Conservation (phyloP, 2,797 vertebrate species). For the Prionace glauca region DNA sequence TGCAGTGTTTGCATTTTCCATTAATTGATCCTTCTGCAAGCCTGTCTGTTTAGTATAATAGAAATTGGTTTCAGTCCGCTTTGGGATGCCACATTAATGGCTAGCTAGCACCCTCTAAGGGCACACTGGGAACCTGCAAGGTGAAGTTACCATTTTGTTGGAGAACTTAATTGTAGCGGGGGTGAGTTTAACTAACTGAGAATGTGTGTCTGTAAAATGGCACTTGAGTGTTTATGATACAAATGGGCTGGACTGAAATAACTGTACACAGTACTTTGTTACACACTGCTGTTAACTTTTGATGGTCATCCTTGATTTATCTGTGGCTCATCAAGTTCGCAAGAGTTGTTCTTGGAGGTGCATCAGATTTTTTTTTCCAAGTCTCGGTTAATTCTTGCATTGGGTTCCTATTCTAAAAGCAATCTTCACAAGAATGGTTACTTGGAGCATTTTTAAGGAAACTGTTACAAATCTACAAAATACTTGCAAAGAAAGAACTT, state of each 20-base stretch:
- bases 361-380: not conserved
- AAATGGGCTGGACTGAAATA: not conserved
- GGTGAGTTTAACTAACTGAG: not conserved
- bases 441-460: not conserved
- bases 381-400: not conserved
- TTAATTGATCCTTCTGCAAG: not conserved
- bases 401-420: not conserved
- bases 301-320: not conserved
- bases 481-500: not conserved
- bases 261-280: not conserved
- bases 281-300: not conserved
- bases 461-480: not conserved
- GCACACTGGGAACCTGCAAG: not conserved
- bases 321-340: not conserved
- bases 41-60: not conserved
- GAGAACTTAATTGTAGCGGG: not conserved
- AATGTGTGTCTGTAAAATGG: not conserved
- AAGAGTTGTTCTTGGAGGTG: not conserved
- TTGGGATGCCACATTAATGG: no score
- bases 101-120: not conserved
- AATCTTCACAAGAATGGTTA: not conserved
- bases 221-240: not conserved
- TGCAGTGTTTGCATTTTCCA: no score
- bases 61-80: not conserved
- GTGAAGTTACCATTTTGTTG: not conserved